Base-by-base conservation (phyloP, 1,140 invertebrate species). In the Nephotettix cincticeps region DNA sequence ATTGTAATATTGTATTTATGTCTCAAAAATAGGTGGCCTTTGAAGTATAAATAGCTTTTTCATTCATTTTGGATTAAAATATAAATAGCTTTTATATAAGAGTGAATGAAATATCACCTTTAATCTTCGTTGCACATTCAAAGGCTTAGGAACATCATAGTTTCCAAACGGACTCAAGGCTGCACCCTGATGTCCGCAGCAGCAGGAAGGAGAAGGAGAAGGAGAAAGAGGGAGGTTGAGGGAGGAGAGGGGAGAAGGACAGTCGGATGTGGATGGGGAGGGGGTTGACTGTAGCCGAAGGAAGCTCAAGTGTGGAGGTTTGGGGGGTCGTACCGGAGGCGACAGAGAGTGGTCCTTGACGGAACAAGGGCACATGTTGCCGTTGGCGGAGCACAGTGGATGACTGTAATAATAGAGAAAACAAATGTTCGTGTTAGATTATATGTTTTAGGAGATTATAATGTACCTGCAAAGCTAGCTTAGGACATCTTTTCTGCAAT, bases 91-190 rank as follows among this genome's bases (percentile, higher is more conserved):
- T 54, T 19, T n/a, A 11, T 54, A 6, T 54, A 6, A 54, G 47
- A 6, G 13, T 54, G 9, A 4, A 19, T 21, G n/a, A n/a, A n/a
- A n/a, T n/a, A n/a, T 36, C 32, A 36, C 32, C 32, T 36, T 36
- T 36, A 36, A 14, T 36, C 32, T 36, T 36, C 32, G 32, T 36
- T 36, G 32, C 32, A 36, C 21, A 61, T 23, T 25, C 28, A 61
- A 29, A 21, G 72, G 71, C 74, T 86, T 91, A 58, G 91, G 91
- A 68, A 92, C 82, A 76, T 93, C 91, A 76, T 92, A 93, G 78
- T 93, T 93, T 77, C 92, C 90, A 74, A 91, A 92, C n/a, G 70
- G 69, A 36, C 73, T 73, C 63, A 70, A 1, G 69, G 65, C 32
- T 73, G 74, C 4, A 30, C 25, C 73, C 27, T 68, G 74, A 65